Conservation (phyloP, 2,113 vertebrate species). For the Proterorhinus semilunaris region DNA sequence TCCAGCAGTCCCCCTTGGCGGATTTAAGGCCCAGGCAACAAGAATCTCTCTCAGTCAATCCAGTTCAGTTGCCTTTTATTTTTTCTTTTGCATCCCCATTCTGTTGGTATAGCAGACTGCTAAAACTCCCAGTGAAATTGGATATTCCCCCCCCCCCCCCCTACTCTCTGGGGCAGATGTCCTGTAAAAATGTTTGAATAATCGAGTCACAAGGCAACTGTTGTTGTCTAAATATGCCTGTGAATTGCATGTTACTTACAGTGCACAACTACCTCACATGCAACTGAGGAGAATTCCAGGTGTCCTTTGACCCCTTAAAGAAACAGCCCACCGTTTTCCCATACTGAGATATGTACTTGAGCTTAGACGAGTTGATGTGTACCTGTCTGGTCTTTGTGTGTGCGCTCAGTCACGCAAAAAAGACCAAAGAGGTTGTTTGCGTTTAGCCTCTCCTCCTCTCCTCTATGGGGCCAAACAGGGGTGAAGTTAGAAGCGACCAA, state of each 20-base stretch:
- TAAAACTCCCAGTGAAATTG: constrained; percentile 29
- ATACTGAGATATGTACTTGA: no score
- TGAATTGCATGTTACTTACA: constrained; percentile 19
- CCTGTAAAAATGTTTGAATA: constrained; percentile 4
- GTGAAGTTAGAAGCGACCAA: no score
- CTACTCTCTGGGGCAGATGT: not conserved
- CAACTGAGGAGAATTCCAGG: no score
- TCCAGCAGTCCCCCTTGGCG: constrained; percentile 58
- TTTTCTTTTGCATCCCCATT: constrained; percentile 33
- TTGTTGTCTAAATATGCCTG: constrained; percentile 24
- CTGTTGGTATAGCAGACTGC: constrained; percentile 20
- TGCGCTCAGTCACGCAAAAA: no score
- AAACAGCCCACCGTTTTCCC: no score
- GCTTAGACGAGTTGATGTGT: no score
- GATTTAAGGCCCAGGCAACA: constrained; percentile 66
- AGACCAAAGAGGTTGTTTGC: no score
- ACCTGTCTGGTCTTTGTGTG: no score
- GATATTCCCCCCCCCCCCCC: constrained; percentile 1
- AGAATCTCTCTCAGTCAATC: constrained; percentile 56
- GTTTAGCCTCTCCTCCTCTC: no score
- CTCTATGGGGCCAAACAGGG: no score
- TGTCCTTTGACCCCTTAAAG: no score
- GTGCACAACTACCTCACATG: no score
- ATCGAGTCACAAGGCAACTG: constrained; percentile 13
- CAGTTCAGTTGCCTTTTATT: constrained; percentile 51